Evolutionary conservation across 2,888 invertebrate genomes (phyloP).

Genomic region (Sphaerophoria rueppellii): DNA sequence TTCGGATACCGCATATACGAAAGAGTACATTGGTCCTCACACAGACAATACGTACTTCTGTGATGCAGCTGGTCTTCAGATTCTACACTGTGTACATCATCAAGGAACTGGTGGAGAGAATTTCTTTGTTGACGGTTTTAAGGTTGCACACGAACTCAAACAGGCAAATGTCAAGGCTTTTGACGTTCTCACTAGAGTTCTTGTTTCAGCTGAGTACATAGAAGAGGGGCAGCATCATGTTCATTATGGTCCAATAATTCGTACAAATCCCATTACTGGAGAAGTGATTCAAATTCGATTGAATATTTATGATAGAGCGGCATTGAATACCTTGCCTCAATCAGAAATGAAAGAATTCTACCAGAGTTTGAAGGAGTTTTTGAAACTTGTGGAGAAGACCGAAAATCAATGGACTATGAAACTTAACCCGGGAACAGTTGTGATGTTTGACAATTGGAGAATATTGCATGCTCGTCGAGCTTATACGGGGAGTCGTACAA

Average conservation of each 20-base stretch:
- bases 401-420: constrained; percentile 85
- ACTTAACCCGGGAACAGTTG: constrained; percentile 86
- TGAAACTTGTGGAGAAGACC: constrained; percentile 83
- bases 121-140: constrained; percentile 89
- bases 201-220: constrained; percentile 86
- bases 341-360: constrained; percentile 85
- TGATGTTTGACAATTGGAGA: constrained; percentile 91
- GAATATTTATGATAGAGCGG: constrained; percentile 89
- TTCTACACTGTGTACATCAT: constrained; percentile 85
- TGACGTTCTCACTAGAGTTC: constrained; percentile 84
- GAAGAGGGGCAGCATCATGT: constrained; percentile 85
- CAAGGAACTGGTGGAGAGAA: constrained; percentile 88
- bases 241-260: constrained; percentile 85
- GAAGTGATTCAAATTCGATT: constrained; percentile 86
- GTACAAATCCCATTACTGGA: constrained; percentile 83
- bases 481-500: constrained; percentile 86
- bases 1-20: constrained; percentile 89
- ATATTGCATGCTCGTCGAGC: constrained; percentile 88
- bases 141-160: constrained; percentile 85
- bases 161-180: constrained; percentile 84
- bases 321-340: constrained; percentile 84
- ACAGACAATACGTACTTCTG: constrained; percentile 91
- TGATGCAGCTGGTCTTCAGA: constrained; percentile 87
- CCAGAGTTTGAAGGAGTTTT: constrained; percentile 83
- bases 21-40: constrained; percentile 87